phyloP scores from a whole-genome alignment of 2,888 invertebrate species.

The Drosophila rubida region DNA sequence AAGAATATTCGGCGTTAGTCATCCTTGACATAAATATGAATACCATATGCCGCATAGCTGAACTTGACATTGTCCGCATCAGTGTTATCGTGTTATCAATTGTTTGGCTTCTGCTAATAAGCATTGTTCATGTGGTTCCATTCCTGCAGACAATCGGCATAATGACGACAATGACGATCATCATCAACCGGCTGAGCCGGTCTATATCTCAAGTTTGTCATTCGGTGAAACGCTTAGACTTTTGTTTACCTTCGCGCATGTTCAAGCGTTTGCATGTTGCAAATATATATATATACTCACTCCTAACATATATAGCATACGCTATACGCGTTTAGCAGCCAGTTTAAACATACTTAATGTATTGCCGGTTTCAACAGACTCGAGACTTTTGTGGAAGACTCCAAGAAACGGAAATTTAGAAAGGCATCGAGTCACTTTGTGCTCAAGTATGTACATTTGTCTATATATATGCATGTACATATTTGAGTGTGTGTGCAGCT shows the following conservation, averaged over 20 bases:
- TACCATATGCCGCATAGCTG: constrained; percentile 35
- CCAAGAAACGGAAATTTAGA: constrained; percentile 57
- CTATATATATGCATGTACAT: not conserved
- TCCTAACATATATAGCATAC: not conserved
- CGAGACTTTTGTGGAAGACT: constrained; percentile 55
- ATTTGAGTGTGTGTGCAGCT: constrained; percentile 1
- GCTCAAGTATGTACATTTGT: not conserved
- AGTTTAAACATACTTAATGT: constrained; percentile 15
- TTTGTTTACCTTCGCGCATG: constrained; percentile 33
- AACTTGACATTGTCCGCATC: constrained; percentile 54
- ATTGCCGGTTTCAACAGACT: constrained; percentile 49
- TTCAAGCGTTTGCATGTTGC: constrained; percentile 45
- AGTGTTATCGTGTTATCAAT: constrained; percentile 32
- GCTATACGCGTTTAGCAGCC: not conserved
- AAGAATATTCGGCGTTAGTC: constrained; percentile 47
- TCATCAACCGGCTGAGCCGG: constrained; percentile 48
- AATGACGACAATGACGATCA: constrained; percentile 12
- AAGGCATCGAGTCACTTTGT: constrained; percentile 39
- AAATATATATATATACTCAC: constrained; percentile 18
- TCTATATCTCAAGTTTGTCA: constrained; percentile 33
- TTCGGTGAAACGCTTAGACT: constrained; percentile 21
- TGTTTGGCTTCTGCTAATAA: constrained; percentile 16
- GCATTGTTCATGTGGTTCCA: constrained; percentile 9
- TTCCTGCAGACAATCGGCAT: constrained; percentile 30
- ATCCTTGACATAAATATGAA: constrained; percentile 62